A percentile compares a stretch with the other conserved stretches of the same genome.
phyloP scores from a whole-genome alignment of 2,797 vertebrate species.

The Pelochelys cantorii region DNA sequence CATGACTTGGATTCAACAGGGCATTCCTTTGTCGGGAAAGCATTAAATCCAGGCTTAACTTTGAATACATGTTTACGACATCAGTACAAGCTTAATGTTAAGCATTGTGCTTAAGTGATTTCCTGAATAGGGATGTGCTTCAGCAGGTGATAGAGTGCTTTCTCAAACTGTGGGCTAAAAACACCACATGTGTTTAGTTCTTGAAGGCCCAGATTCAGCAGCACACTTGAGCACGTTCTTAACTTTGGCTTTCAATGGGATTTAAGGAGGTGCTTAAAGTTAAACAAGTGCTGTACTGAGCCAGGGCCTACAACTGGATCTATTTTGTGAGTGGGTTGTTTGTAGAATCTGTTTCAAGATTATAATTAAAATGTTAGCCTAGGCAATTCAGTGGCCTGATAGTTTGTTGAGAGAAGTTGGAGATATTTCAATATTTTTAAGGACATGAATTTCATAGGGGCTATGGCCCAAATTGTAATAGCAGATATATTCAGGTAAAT shows the following conservation, averaged over 20 bases:
- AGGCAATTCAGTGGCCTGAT: neutral
- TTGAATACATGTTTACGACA: neutral
- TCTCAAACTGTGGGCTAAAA: neutral
- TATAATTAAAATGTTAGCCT: neutral
- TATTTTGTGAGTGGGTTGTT: neutral
- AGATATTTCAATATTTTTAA: neutral
- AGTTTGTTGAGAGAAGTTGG: neutral
- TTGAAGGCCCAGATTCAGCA: neutral
- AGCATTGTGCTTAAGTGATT: neutral
- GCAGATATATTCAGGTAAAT: neutral
- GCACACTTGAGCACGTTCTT: accelerated
- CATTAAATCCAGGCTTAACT: neutral
- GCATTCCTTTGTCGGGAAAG: neutral
- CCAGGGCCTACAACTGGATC: neutral
- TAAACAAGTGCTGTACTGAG: neutral
- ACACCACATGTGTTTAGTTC: neutral
- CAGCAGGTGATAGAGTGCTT: neutral
- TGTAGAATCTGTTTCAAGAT: neutral
- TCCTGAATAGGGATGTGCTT: neutral
- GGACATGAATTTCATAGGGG: neutral
- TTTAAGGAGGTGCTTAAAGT: neutral
- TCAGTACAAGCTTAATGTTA: neutral
- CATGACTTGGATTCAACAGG: constrained; percentile 32
- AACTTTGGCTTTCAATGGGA: neutral
- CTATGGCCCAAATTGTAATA: neutral